Evolutionary conservation across 1,140 invertebrate species (phyloP).

Genomic region (Zaprionus capensis): DNA sequence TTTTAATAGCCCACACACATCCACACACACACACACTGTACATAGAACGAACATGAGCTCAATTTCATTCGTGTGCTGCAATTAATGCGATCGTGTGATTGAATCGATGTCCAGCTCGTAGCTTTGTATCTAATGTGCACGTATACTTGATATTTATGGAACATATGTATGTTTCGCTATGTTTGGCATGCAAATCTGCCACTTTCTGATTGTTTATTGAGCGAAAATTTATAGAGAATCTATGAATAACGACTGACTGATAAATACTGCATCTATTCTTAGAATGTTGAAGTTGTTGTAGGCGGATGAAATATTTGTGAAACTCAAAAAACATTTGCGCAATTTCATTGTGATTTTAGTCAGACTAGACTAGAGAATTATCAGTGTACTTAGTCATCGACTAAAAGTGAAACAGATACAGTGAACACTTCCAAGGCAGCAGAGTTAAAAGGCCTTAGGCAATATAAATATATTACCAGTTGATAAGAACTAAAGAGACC

Average conservation of each 20-base stretch:
- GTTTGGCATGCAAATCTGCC: not conserved
- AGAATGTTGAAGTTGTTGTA: not conserved
- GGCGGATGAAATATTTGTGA: not conserved
- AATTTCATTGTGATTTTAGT: slow-evolving; percentile 3
- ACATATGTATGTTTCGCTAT: slow-evolving; percentile 7
- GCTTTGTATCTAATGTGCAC: slow-evolving; percentile 13
- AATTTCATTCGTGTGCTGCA: slow-evolving; percentile 30
- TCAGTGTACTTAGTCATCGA: slow-evolving; percentile 18
- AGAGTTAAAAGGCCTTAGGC: not conserved
- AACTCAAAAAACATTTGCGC: not conserved
- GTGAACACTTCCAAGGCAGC: not conserved
- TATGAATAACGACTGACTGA: slow-evolving; percentile 1
- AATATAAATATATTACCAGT: too few relatives aligned
- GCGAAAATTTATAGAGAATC: slow-evolving; percentile 23
- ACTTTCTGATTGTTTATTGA: slow-evolving; percentile 30
- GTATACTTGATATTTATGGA: slow-evolving; percentile 13
- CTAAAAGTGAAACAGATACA: not conserved
- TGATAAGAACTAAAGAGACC: too few relatives aligned
- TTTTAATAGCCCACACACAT: slow-evolving; percentile 40
- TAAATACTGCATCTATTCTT: not conserved
- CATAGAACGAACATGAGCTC: slow-evolving; percentile 18
- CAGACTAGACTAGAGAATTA: not conserved
- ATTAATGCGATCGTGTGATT: slow-evolving; percentile 48
- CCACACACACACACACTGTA: not conserved
- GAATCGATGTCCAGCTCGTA: slow-evolving; percentile 16